Conservation (phyloP, 2,888 invertebrate species). For the Spisula solida region DNA sequence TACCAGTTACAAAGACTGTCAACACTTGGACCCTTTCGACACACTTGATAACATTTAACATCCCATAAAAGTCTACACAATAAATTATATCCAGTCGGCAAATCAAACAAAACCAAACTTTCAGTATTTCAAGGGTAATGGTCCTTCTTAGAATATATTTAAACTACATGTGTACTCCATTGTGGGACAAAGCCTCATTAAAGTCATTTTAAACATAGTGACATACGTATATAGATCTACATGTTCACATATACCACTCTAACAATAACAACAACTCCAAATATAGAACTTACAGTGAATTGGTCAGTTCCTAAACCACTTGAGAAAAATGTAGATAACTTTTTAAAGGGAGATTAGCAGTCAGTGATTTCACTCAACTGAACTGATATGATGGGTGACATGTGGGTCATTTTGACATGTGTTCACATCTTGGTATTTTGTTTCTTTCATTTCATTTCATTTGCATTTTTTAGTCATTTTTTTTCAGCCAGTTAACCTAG, state of each 20-base stretch:
- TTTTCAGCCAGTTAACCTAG: too few relatives aligned
- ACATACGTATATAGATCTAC: neutral
- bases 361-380: too few relatives aligned
- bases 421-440: too few relatives aligned
- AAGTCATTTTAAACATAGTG: neutral
- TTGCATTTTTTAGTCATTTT: too few relatives aligned
- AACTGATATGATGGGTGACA: too few relatives aligned
- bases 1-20: neutral
- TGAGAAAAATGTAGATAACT: neutral
- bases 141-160: neutral
- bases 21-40: neutral
- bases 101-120: neutral
- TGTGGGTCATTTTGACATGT: too few relatives aligned
- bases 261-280: neutral
- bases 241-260: neutral
- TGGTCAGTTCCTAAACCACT: conserved; percentile 8
- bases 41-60: neutral
- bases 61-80: neutral
- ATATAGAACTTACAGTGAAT: neutral
- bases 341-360: neutral
- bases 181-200: neutral
- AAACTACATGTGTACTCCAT: neutral
- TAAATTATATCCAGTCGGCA: neutral
- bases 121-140: too few relatives aligned
- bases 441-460: too few relatives aligned